A percentile compares a stretch with the other conserved stretches of the same genome.
Evolutionary conservation across 92 coral and sea anemone genomes (phyloP).

Genomic region (Zoanthus sansibaricus): DNA sequence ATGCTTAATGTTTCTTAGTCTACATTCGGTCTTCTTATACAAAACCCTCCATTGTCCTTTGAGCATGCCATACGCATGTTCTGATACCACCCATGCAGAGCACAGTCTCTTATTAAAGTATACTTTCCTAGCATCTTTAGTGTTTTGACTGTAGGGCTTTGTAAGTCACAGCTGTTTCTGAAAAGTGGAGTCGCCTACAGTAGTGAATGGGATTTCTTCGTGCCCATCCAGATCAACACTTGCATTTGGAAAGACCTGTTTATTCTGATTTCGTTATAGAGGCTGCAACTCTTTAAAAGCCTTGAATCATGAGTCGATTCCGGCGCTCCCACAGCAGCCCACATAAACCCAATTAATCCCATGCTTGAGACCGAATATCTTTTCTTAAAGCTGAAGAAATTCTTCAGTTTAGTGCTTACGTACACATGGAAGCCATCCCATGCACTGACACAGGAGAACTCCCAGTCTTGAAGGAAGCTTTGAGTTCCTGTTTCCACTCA

Average conservation of each 20-base stretch:
- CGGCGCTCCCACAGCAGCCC: conserved; percentile 70
- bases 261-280: not conserved
- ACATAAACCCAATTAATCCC: conserved; percentile 62
- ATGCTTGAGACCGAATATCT: conserved; percentile 67
- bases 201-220: conserved; percentile 44
- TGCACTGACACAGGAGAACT: conserved; percentile 65
- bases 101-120: conserved; percentile 60
- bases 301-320: conserved; percentile 8
- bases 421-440: conserved; percentile 69
- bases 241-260: conserved; percentile 29
- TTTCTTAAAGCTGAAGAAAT: conserved; percentile 57
- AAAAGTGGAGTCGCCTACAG: conserved; percentile 66
- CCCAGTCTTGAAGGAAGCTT: conserved; percentile 67
- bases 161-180: conserved; percentile 45
- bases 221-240: conserved; percentile 32
- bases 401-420: conserved; percentile 54
- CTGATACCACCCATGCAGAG: conserved; percentile 10
- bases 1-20: conserved; percentile 27
- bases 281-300: too few relatives aligned
- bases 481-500: conserved; percentile 58
- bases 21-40: conserved; percentile 61
- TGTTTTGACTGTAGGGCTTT: conserved; percentile 45
- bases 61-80: conserved; percentile 63
- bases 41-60: conserved; percentile 57
- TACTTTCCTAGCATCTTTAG: conserved; percentile 17